Base-by-base conservation (phyloP, 2,888 invertebrate species). In the Spatulosminthurus flaviceps region DNA sequence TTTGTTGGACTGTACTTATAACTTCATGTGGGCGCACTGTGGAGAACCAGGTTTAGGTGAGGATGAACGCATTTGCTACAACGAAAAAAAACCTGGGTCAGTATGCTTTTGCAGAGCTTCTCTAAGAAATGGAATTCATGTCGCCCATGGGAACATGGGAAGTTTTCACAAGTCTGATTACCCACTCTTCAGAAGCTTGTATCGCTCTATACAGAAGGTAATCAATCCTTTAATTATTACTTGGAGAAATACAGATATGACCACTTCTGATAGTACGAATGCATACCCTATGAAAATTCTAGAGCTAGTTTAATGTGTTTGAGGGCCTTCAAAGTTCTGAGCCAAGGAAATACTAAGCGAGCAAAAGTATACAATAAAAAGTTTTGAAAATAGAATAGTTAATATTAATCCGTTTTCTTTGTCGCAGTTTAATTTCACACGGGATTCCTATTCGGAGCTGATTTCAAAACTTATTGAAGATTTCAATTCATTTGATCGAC, bases 1-100 rank as follows among this genome's bases (percentile, higher is more conserved):
- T 0, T 26, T 29, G n/a, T 51, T 79, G 0, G 64, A 64, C 29
- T 79, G 79, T 22, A 79, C 79, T 0, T 79, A 74, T 29, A 79
- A 79, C 29, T 79, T 79, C 43, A 4, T 74, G 1, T 79, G 79
- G 79, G 74, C 69, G 0, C 72, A 71, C 34, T 79, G 79, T 51
- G 79, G 79, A 0, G 42, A 74, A 22, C n/a, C 61, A 1, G 60
- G 16, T 22, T 16, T 0, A 0, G 34, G 21, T 1, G 9, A 9
- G 0, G 9, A 60, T 7, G 69, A 79, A 16, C 67, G 79, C 9
- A n/a, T 72, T 64, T 78, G 78, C 22, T 9, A 64, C 0, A 51
- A 26, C 19, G 79, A 79, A n/a, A 69, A 74, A 5, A 22, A 42
- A 26, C 64, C 51, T 4, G 79, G 74, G 0, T 67, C 66, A 13